Evolutionary conservation across 1,140 invertebrate species (phyloP).

Genomic region (Saccostrea cuccullata): DNA sequence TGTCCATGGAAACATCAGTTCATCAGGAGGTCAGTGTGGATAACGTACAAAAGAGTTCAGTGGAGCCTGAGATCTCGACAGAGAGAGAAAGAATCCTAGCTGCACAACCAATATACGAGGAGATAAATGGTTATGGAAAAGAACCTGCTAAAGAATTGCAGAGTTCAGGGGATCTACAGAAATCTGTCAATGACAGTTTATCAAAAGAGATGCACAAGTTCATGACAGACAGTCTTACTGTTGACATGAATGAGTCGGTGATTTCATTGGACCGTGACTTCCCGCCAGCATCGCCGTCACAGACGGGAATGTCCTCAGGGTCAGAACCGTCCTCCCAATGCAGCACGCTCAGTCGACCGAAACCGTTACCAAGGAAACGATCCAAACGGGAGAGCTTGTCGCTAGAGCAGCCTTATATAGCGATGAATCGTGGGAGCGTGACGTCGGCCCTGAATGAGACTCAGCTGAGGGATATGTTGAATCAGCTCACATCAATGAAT

Average conservation of each 20-base stretch:
- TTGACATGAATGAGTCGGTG: conserved; percentile 3
- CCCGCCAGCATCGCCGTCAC: conserved; percentile 58
- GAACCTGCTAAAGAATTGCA: neutral
- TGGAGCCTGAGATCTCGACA: conserved; percentile 56
- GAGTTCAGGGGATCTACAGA: neutral
- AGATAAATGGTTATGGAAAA: conserved; percentile 71
- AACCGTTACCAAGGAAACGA: conserved; percentile 67
- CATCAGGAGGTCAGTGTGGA: neutral
- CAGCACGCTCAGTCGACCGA: conserved; percentile 68
- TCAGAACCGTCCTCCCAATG: conserved; percentile 66
- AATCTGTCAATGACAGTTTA: neutral
- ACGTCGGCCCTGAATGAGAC: conserved; percentile 67
- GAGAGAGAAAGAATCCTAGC: conserved; percentile 67
- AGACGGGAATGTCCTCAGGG: conserved; percentile 67
- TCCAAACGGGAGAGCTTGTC: conserved; percentile 63
- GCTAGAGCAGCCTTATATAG: conserved; percentile 72
- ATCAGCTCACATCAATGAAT: conserved; percentile 68
- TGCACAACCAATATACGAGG: conserved; percentile 75
- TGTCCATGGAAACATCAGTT: neutral
- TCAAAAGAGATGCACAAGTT: neutral
- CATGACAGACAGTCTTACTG: neutral
- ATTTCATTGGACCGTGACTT: neutral
- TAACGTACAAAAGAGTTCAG: neutral
- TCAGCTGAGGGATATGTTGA: conserved; percentile 68
- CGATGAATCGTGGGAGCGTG: conserved; percentile 73